Evolutionary conservation across 2,888 invertebrate species (phyloP).

Genomic region (Gasteruption jaculator): DNA sequence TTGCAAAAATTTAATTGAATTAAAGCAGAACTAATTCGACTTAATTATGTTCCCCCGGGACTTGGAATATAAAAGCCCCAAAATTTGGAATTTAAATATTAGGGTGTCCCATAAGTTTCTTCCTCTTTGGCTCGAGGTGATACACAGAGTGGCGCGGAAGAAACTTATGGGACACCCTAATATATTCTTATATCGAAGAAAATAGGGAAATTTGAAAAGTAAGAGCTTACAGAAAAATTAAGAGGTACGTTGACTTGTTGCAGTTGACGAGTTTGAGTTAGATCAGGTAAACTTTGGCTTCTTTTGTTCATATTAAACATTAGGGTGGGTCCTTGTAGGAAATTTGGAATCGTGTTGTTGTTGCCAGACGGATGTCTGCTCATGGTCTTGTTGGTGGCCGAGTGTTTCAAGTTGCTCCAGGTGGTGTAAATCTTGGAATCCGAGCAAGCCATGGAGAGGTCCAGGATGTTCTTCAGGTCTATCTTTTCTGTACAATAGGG

Average conservation of each 20-base stretch:
- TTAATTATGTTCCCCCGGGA: too few species aligned
- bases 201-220: background rate
- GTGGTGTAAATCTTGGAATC: conserved; percentile 81
- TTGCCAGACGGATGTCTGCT: conserved; percentile 74
- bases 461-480: conserved; percentile 51
- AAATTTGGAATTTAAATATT: too few species aligned
- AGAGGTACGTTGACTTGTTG: conserved; percentile 43
- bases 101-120: too few species aligned
- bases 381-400: conserved; percentile 52
- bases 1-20: conserved; percentile 6
- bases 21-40: too few species aligned
- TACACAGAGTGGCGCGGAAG: too few species aligned
- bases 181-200: too few species aligned
- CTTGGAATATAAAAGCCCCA: too few species aligned
- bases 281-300: conserved; percentile 78
- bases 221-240: conserved; percentile 65
- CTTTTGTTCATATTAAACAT: conserved; percentile 49
- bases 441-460: conserved; percentile 81
- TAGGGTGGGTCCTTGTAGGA: conserved; percentile 35
- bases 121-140: too few species aligned
- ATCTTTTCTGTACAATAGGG: conserved; percentile 39
- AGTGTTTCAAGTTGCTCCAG: conserved; percentile 80
- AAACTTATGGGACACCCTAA: too few species aligned
- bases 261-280: conserved; percentile 44
- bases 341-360: conserved; percentile 58